phyloP scores from a whole-genome alignment of 2,113 vertebrate genomes.

The Patagioenas fasciata region DNA sequence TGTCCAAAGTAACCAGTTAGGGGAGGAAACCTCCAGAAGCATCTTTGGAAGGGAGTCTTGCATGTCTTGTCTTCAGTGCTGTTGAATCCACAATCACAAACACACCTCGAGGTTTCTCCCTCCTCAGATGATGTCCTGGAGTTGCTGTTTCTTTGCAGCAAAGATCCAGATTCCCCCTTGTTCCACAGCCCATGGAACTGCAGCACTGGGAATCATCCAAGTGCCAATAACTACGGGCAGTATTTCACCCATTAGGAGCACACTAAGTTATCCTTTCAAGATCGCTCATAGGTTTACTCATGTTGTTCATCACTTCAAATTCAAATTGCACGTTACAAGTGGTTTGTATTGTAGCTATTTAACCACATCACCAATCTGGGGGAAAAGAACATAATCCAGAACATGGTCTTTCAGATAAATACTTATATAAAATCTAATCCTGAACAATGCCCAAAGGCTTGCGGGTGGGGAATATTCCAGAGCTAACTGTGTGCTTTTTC shows the following conservation, averaged over 20 bases:
- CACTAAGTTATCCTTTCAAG: neutral
- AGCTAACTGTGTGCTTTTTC: constrained; percentile 9
- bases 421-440: neutral
- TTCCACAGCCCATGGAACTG: neutral
- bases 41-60: neutral
- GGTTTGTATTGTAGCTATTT: neutral
- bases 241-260: neutral
- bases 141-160: neutral
- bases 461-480: neutral
- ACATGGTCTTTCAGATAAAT: neutral
- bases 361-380: neutral
- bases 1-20: neutral
- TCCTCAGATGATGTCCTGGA: neutral
- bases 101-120: neutral
- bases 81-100: neutral
- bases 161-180: neutral
- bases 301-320: neutral
- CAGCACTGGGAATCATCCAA: neutral
- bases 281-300: neutral
- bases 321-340: neutral
- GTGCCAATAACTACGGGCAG: neutral
- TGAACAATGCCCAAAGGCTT: neutral
- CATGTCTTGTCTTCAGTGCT: neutral
- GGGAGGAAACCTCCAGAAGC: neutral
- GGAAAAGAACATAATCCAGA: neutral